phyloP scores from a whole-genome alignment of 2,888 invertebrate species.

The Ichneumoninae sp. region DNA sequence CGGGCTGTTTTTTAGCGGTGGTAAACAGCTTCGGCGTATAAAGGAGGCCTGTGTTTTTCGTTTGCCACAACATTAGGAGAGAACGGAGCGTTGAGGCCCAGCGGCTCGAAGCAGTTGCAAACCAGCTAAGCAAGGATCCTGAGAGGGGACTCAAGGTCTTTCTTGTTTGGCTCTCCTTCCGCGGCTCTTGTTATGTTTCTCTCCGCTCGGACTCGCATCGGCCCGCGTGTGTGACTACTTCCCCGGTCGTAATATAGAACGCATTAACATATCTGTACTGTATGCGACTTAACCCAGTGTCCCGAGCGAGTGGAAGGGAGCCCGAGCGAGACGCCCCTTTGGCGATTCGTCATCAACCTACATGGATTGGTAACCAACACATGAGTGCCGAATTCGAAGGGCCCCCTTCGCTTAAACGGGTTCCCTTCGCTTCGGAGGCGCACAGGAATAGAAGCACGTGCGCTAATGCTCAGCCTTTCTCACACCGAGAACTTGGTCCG shows the following conservation, averaged over 20 bases:
- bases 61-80: conserved; percentile 47
- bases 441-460: conserved; percentile 50
- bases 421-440: conserved; percentile 46
- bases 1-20: conserved; percentile 60
- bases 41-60: conserved; percentile 60
- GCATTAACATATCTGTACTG: conserved; percentile 42
- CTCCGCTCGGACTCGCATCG: conserved; percentile 37
- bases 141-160: conserved; percentile 68
- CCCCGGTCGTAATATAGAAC: conserved; percentile 17
- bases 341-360: conserved; percentile 43
- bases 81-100: conserved; percentile 46
- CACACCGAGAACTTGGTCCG: conserved; percentile 40
- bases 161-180: conserved; percentile 66
- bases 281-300: conserved; percentile 52
- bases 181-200: conserved; percentile 62
- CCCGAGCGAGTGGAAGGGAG: conserved; percentile 43
- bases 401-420: conserved; percentile 42
- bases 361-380: conserved; percentile 30
- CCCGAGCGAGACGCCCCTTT: conserved; percentile 51
- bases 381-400: conserved; percentile 11
- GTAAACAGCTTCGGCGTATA: conserved; percentile 63
- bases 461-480: conserved; percentile 42
- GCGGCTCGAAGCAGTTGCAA: conserved; percentile 44
- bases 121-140: conserved; percentile 38
- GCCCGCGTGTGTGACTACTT: conserved; percentile 10